Evolutionary conservation across 2,113 vertebrate genomes (phyloP), one percentile per base, ranked within the genome.

Genomic region (Vidua chalybeata): DNA sequence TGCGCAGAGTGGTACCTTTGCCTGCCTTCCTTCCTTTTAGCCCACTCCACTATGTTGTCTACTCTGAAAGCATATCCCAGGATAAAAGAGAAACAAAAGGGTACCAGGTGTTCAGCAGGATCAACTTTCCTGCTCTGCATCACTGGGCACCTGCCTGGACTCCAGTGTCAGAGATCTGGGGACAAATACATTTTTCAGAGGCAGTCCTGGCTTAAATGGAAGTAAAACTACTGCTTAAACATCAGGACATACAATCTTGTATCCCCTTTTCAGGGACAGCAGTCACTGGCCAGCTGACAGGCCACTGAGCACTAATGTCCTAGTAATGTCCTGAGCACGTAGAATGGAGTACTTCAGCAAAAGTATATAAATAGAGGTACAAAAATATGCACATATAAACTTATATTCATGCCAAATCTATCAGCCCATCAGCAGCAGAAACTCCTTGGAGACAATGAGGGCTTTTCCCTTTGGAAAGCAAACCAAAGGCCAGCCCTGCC

Each of bases 1-100:
- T 18, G 18, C 4, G 5, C 35, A 48, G 30, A n/a, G 64, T 2
- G 1, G 6, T 24, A 21, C n/a, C n/a, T 72, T 66, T 0, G 0
- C 31, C 68, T 71, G 26, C 55, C 11, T 83, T n/a, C 51, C 13
- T 83, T 48, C n/a, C 15, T 54, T 66, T 56, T 3, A 58, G 31
- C 9, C 9, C 43, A 6, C n/a, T n/a, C 19, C n/a, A 45, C 31
- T 1, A 0, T 7, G 3, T 11, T 2, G 18, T n/a, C 37, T 21
- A 3, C 23, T 35, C 74, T 45, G 61, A 75, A 75, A 49, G 43
- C 45, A 39, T 30, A 49, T 49, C 19, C 11, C 55, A 49, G n/a
- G 28, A 39, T 15, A 31, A 78, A n/a, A 35, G 28, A 41, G 12
- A 54, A 52, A 45, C 19, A 49, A 68, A 71, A 75, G 3, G 13